Evolutionary conservation across 1,140 invertebrate species (phyloP).

Genomic region (Meteorus sp.): DNA sequence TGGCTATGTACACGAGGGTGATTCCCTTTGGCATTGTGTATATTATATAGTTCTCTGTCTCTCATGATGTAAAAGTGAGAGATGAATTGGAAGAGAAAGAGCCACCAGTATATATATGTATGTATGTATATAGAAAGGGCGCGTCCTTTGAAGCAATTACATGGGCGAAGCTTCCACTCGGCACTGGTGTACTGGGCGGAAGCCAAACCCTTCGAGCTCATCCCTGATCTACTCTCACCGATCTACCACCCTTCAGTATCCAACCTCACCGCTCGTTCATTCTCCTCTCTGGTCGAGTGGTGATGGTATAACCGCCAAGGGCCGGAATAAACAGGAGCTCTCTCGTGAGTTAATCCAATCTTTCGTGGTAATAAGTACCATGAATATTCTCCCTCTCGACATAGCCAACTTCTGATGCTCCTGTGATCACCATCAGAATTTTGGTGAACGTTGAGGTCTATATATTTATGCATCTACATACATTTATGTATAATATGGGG

Average conservation of each 20-base stretch:
- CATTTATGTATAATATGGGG: not conserved
- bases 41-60: too few relatives aligned
- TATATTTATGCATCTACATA: not conserved
- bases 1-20: conserved; percentile 12
- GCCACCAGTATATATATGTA: not conserved
- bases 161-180: not conserved
- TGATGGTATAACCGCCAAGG: not conserved
- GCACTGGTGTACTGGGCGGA: not conserved
- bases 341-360: conserved; percentile 22
- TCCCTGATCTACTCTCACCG: too few relatives aligned
- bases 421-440: too few relatives aligned
- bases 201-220: too few relatives aligned
- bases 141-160: conserved; percentile 17
- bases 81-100: not conserved
- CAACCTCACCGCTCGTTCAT: too few relatives aligned
- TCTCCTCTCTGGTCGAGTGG: conserved; percentile 8
- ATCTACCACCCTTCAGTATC: too few relatives aligned
- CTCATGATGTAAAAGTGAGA: conserved; percentile 1
- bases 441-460: too few relatives aligned
- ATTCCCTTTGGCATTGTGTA: conserved; percentile 14
- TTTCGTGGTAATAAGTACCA: conserved; percentile 18
- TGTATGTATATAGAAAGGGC: not conserved
- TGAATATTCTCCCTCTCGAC: conserved; percentile 15
- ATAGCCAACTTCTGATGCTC: not conserved
- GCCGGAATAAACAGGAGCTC: conserved; percentile 16